Evolutionary conservation across 64 coral and sea anemone species (phyloP), one percentile per base, ranked within the genome.

Genomic region (Anthopleura sola): DNA sequence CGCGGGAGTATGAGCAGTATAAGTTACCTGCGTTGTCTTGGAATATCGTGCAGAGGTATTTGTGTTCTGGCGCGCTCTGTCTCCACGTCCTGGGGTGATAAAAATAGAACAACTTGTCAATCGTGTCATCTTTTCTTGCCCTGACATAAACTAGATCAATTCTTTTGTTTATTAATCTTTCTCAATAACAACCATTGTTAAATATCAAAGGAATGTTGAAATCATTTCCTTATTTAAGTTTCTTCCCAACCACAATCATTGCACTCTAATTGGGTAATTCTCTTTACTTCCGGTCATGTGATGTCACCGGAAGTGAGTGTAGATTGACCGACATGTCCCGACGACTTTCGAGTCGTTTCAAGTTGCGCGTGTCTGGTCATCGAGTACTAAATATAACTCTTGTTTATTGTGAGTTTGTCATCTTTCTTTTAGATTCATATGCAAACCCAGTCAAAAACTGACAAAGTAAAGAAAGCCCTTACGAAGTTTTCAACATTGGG

Each of bases 401-500:
- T 60, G 37, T 40, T 76, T 90, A 32, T 71, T 28, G 69, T 57
- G 23, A 34, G 37, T 20, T 40, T 53, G 50, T 62, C 81, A 46
- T 12, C 19, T 55, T 18, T 18, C 13, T 90, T 49, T 60, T 86
- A 80, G 39, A 71, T 80, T 86, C 56, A 40, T 55, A 21, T 23
- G 26, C 55, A 68, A 91, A 83, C 76, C 36, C 85, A 54, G 38
- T 69, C 89, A 16, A 81, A 57, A 51, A 86, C 75, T 26, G 83
- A 86, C 2, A 56, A 60, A 86, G 89, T 91, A 1, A 91, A 91
- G 75, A 91, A 91, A 79, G 89, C 89, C 9, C 75, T 91, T 8
- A 91, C 82, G n/a, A 75, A 82, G 29, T 78, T 91, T 54, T 86
- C 83, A 19, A 85, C 75, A 9, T 26, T 91, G 86, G 84, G 84